Percentiles rank a stretch among this genome's conserved stretches.
phyloP scores from a whole-genome alignment of 2,113 vertebrate genomes.

The Uria lomvia region DNA sequence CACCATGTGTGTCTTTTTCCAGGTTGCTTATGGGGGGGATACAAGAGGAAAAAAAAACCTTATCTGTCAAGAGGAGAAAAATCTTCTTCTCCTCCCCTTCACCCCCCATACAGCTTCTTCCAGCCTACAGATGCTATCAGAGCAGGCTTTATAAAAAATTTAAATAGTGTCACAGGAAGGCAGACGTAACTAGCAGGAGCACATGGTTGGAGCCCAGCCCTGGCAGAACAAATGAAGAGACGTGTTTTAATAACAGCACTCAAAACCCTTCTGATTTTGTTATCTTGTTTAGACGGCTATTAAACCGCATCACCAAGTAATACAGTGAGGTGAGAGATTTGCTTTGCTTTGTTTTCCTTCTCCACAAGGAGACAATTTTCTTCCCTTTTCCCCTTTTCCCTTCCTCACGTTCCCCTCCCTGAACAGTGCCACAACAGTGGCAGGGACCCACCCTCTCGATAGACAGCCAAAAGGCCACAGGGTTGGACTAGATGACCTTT shows the following conservation, averaged over 20 bases:
- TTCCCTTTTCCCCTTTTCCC: background rate
- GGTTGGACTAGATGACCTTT: too few relatives aligned
- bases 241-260: constrained; percentile 12
- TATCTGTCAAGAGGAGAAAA: constrained; percentile 3
- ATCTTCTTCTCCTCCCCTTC: background rate
- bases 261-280: background rate
- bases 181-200: background rate
- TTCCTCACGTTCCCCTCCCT: background rate
- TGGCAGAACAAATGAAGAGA: constrained; percentile 26
- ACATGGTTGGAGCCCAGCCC: background rate
- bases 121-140: background rate
- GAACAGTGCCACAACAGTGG: rapidly evolving
- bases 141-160: constrained; percentile 50
- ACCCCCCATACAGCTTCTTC: background rate
- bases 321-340: background rate
- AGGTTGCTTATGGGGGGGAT: background rate
- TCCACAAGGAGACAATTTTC: background rate
- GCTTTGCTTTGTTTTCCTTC: background rate
- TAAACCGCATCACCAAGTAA: background rate
- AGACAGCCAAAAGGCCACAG: too few relatives aligned
- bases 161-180: constrained; percentile 25
- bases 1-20: constrained; percentile 1
- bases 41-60: constrained; percentile 24
- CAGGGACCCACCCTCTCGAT: background rate
- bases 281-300: background rate